Evolutionary conservation across 2,797 vertebrate species (phyloP), one percentile per base, ranked within the genome.

Genomic region (Sebastes iracundus): DNA sequence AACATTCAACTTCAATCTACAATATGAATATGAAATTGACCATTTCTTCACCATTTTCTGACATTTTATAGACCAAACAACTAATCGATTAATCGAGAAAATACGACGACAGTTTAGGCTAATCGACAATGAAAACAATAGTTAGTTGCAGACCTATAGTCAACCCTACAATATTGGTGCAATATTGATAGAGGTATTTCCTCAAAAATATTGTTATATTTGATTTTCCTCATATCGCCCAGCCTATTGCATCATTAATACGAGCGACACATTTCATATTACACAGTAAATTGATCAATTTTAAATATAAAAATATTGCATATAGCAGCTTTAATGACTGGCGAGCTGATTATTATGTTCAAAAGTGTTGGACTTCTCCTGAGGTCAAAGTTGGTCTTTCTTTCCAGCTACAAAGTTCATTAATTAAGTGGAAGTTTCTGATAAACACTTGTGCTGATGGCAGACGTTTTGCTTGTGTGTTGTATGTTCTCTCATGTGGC

Each of bases 401-500:
- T 69, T 69, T 72, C 18, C 27, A 58, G 56, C 32, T 53, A n/a
- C 25, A 62, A 82, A 76, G 25, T 63, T 59, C 4, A 78, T 75
- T 4, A 73, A 55, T 68, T 6, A 75, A 79, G 68, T 78, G 16
- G 69, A 85, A 72, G 62, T 81, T 83, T 77, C 60, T 78, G 30
- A 80, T 28, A 30, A 80, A 67, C 59, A 68, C 72, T 85, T 79
- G 11, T 81, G 63, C 72, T 35, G 22, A 68, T 35, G 53, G 76
- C 75, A 69, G 58, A 72, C 61, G 11, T 75, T 86, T 81, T 81
- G 52, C 38, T 32, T 20, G 25, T 80, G 67, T 83, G 79, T 64
- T 84, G 61, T 80, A 71, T 75, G 68, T 81, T 87, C 53, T 80
- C 61, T 71, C 25, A 42, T 11, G 82, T 91, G 87, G 86, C 91